Conservation (phyloP, 2,888 invertebrate species). For the Acleris holmiana region DNA sequence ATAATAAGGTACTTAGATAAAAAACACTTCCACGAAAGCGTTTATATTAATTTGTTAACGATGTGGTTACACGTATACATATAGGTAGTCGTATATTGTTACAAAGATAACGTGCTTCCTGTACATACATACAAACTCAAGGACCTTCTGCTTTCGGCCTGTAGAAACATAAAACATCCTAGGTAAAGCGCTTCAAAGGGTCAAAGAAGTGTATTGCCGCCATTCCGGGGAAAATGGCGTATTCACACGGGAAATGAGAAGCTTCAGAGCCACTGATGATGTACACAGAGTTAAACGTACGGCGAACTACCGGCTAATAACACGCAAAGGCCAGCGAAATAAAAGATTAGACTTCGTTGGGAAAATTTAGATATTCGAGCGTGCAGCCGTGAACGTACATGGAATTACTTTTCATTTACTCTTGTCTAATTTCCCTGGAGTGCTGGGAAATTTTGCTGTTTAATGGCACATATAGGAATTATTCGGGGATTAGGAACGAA, state of each 20-base stretch:
- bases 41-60: too few species aligned
- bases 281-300: slow-evolving; percentile 20
- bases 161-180: slow-evolving; percentile 11
- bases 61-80: too few species aligned
- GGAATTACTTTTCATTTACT: slow-evolving; percentile 28
- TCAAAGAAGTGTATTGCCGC: slow-evolving; percentile 65
- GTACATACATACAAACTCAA: slow-evolving; percentile 1
- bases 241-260: slow-evolving; percentile 76
- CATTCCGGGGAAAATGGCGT: slow-evolving; percentile 67
- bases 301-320: slow-evolving; percentile 3
- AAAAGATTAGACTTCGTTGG: slow-evolving; percentile 1
- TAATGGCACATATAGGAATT: slow-evolving; percentile 2
- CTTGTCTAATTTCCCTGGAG: slow-evolving; percentile 30
- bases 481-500: not conserved
- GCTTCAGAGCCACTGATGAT: slow-evolving; percentile 43
- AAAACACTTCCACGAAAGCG: too few species aligned
- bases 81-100: too few species aligned
- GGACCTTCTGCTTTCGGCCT: slow-evolving; percentile 18
- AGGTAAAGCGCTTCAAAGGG: slow-evolving; percentile 54
- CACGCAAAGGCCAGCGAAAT: slow-evolving; percentile 12
- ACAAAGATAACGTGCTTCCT: not conserved
- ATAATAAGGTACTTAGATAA: too few species aligned
- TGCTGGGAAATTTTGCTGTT: slow-evolving; percentile 8
- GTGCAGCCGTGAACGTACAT: not conserved
- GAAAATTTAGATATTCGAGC: slow-evolving; percentile 3